Percentiles rank a stretch among this genome's conserved stretches.
These are phyloP conservation scores for Cataglyphis hispanica DNA, from an alignment of 1,140 invertebrate species.

Conservation along the genomic window DNA sequence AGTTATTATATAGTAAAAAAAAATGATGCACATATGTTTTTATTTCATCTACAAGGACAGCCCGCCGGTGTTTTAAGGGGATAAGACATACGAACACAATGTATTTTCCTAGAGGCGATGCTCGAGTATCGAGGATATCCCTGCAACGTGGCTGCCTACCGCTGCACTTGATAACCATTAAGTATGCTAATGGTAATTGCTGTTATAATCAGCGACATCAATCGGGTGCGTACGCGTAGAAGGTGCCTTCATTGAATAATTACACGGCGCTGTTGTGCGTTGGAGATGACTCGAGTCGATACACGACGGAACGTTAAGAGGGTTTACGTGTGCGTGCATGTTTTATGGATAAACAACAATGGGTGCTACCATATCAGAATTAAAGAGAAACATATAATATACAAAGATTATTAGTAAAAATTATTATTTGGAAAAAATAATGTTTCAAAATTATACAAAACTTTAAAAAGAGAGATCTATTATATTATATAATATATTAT, in stretches of 20 bases:
- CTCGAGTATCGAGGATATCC: slow-evolving; percentile 38
- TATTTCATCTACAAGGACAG: background rate
- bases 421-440: background rate
- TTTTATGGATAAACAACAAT: slow-evolving; percentile 64
- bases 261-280: slow-evolving; percentile 78
- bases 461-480: background rate
- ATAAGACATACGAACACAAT: slow-evolving; percentile 12
- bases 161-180: slow-evolving; percentile 81
- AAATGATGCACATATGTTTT: background rate
- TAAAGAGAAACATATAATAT: background rate
- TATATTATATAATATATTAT: too few species aligned
- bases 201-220: slow-evolving; percentile 82
- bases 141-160: slow-evolving; percentile 57
- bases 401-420: background rate
- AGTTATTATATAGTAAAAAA: too few species aligned
- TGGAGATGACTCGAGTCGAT: slow-evolving; percentile 80
- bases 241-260: slow-evolving; percentile 83
- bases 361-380: background rate
- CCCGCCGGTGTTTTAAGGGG: background rate
- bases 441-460: background rate
- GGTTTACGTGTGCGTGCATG: slow-evolving; percentile 53
- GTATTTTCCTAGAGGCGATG: slow-evolving; percentile 51
- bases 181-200: slow-evolving; percentile 83
- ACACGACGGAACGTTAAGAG: slow-evolving; percentile 74
- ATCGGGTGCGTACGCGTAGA: slow-evolving; percentile 79